Conservation (phyloP, 2,113 vertebrate species). For the Bubalus kerabau region DNA sequence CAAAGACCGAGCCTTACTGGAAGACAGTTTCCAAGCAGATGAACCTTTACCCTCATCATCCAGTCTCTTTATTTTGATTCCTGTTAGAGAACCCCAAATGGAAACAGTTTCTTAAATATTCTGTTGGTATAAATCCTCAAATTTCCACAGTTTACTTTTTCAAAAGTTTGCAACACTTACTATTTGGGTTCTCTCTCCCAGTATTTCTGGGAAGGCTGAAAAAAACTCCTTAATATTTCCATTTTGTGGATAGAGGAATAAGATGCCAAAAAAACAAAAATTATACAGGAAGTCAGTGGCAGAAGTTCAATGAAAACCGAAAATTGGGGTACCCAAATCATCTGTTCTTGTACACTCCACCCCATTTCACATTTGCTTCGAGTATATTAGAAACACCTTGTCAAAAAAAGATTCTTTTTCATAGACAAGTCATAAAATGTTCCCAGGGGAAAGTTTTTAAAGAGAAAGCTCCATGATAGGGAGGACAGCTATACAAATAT, state of each 20-base stretch:
- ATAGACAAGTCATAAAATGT: background rate
- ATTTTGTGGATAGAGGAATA: background rate
- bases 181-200: background rate
- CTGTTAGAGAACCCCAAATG: background rate
- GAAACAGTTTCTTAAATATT: background rate
- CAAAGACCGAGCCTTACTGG: background rate
- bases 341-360: background rate
- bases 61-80: background rate
- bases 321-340: background rate
- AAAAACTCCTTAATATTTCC: constrained; percentile 19
- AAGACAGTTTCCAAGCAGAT: background rate
- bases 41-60: background rate
- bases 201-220: background rate
- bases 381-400: background rate
- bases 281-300: background rate
- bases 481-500: background rate
- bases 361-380: background rate
- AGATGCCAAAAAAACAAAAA: background rate
- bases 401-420: background rate
- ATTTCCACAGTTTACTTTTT: constrained; percentile 8
- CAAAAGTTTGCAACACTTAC: background rate
- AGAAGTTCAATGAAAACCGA: background rate
- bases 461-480: background rate
- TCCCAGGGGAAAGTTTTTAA: background rate
- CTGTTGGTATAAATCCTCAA: background rate